Evolutionary conservation across 2,113 vertebrate species (phyloP), one percentile per base, ranked within the genome.

Genomic region (Microtus oregoni): DNA sequence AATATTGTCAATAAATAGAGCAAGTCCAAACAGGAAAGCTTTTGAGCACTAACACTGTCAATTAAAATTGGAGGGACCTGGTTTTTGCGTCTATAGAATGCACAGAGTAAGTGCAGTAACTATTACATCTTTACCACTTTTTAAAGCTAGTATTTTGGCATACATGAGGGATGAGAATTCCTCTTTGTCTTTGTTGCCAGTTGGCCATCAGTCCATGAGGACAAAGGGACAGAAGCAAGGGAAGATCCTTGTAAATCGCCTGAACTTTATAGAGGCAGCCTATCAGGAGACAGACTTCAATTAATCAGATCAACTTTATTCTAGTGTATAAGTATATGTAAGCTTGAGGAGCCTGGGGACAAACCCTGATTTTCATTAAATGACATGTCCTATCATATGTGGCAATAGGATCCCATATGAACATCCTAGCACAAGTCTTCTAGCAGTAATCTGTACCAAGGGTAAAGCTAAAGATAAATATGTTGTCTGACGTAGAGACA

Each of bases 201-300:
- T 10, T 72, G 35, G 7, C 7, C 70, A 72, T 72, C 17, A 72
- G 35, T 38, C 15, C 14, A n/a, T 20, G 70, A 9, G 35, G 15
- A 72, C 70, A n/a, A 72, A 38, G 7, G 3, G 6, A 3, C 15
- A n/a, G 32, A 70, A 35, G 30, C 4, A 10, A 68, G 5, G 30
- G 17, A 7, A 70, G 32, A 19, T n/a, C 1, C 15, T n/a, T 70
- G 15, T 70, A 19, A n/a, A 2, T 15, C 32, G 0, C 0, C 1
- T 72, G 17, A n/a, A 10, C 35, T 20, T 19, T 19, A 20, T 72
- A 19, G 17, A 72, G 17, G 20, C 30, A n/a, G 15, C 7, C 9
- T 3, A 7, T 17, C 17, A 19, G 35, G 35, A 72, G 35, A 72
- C 35, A 72, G 70, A 72, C 70, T 72, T 38, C 17, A 72, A n/a